Evolutionary conservation across 2,113 vertebrate genomes (phyloP).

Genomic region (Saimiri boliviensis): DNA sequence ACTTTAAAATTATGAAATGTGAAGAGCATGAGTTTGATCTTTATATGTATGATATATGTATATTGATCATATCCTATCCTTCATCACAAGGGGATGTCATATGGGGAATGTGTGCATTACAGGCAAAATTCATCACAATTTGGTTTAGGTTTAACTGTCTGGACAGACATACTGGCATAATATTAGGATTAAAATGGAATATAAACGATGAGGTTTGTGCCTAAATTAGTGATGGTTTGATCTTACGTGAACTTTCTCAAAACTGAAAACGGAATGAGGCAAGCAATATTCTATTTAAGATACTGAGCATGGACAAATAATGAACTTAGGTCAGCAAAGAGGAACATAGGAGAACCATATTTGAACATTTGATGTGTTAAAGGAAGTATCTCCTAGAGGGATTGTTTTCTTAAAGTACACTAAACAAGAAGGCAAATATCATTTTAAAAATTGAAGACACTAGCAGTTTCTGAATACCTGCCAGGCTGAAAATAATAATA

Average conservation of each 20-base stretch:
- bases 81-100: background rate
- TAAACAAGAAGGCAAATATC: constrained; percentile 5
- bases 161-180: background rate
- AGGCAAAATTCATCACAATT: background rate
- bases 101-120: background rate
- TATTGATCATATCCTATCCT: background rate
- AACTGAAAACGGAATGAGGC: background rate
- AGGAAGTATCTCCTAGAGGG: constrained; percentile 5
- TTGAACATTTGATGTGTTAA: constrained; percentile 16
- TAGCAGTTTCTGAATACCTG: constrained; percentile 47
- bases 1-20: constrained; percentile 3
- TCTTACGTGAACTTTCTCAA: background rate
- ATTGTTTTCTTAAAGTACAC: background rate
- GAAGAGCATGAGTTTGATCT: background rate
- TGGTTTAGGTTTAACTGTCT: constrained; percentile 29
- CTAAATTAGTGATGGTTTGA: background rate
- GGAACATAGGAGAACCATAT: background rate
- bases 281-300: constrained; percentile 12
- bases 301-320: background rate
- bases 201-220: background rate
- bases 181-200: constrained; percentile 19
- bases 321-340: background rate
- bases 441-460: constrained; percentile 37
- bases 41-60: background rate
- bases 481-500: background rate